A percentile compares a stretch with the other conserved stretches of the same genome.
Conservation (phyloP, 1,140 invertebrate genomes). For the Drosophila littoralis region DNA sequence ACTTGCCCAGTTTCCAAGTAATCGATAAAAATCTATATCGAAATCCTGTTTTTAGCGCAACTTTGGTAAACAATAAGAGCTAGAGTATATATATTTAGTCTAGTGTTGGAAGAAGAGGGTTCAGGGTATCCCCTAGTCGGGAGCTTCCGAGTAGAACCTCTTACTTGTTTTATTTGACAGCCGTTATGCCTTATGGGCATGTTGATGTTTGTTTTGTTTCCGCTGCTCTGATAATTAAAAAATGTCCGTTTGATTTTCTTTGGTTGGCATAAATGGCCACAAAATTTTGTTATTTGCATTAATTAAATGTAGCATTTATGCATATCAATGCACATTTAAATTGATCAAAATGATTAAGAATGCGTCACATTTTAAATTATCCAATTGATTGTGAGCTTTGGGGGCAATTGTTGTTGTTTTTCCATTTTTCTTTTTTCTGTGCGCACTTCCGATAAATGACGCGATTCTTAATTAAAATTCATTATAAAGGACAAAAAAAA, state of each 20-base stretch:
- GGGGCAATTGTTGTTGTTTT: conserved; percentile 8
- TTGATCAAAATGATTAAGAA: conserved; percentile 73
- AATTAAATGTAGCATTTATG: conserved; percentile 76
- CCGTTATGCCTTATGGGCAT: no score
- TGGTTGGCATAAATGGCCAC: conserved; percentile 40
- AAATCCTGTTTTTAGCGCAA: no score
- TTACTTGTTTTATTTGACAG: no score
- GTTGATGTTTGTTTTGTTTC: not conserved
- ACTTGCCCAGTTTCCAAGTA: no score
- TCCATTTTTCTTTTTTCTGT: no score
- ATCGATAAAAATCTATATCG: no score
- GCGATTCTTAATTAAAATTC: conserved; percentile 77
- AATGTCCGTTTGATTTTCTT: conserved; percentile 13
- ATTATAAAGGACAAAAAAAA: conserved; percentile 38
- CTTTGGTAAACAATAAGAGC: no score
- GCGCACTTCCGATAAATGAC: conserved; percentile 66
- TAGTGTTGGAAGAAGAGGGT: no score
- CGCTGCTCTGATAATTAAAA: not conserved
- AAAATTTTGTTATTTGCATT: conserved; percentile 58
- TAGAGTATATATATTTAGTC: no score
- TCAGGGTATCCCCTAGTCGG: no score
- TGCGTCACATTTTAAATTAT: conserved; percentile 57
- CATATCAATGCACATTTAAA: conserved; percentile 72
- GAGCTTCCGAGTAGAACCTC: no score
- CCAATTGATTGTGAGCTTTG: conserved; percentile 56